Evolutionary conservation across 37 sponge, comb jelly and placozoan species (phyloP), one percentile per base, ranked within the genome.

Genomic region (Trichoplax adhaerens): DNA sequence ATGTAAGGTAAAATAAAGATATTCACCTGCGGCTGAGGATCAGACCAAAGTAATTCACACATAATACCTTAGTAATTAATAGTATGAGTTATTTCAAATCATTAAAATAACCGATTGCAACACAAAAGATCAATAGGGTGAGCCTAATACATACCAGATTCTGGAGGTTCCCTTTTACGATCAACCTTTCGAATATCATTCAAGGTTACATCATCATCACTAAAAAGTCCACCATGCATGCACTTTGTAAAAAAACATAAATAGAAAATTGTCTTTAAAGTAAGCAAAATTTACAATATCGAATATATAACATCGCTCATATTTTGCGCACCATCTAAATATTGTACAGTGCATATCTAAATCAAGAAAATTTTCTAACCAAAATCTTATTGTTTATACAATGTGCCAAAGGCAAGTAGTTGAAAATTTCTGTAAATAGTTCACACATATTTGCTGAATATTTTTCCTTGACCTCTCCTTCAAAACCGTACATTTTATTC

Each of bases 41-140:
- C 98, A 6, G 98, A 95, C 98, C 98, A 95, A 57, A 95, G 74
- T n/a, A 95, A 72, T 12, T 95, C 98, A 64, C 98, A 95, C 98
- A 95, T 95, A 48, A 91, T 47, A 3, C 93, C 84, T 81, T 61
- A 1, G 65, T 7, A 12, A 5, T 60, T 29, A 29, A 29, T 29
- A 29, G 29, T 29, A 29, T 48, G 65, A 1, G 3, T 56, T 72
- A 2, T 69, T 75, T 79, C 48, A 79, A 79, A n/a, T 83, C 83
- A 29, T 79, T 79, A 48, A 79, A 79, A 58, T 83, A 79, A 63
- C 83, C 69, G 70, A 75, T 55, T 63, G 79, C 69, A 8, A 65
- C 12, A 12, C 62, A 60, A 12, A 12, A 60, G 62, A 60, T 60
- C 12, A 60, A 60, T n/a, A 12, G 12, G 12, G 12, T n/a, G 12